A percentile compares a stretch with the other conserved stretches of the same genome.
phyloP scores from a whole-genome alignment of 2,113 vertebrate species.

The Hippolais icterina region DNA sequence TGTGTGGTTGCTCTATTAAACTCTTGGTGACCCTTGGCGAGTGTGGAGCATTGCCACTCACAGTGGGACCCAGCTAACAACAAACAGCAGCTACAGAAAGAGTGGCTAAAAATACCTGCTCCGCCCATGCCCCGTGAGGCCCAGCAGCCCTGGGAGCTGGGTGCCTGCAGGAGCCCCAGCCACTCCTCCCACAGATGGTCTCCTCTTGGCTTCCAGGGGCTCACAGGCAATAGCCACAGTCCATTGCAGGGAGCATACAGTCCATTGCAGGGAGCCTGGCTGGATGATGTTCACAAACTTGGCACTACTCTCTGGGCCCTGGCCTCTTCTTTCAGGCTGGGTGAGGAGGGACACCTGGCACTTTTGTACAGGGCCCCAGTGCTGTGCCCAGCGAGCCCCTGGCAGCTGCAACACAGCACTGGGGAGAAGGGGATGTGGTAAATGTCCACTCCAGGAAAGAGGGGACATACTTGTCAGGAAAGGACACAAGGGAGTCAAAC shows the following conservation, averaged over 20 bases:
- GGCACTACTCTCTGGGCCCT: background rate
- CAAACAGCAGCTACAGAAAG: background rate
- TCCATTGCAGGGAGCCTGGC: background rate
- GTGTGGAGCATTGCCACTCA: background rate
- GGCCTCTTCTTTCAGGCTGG: background rate
- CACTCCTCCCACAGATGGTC: background rate
- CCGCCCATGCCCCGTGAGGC: background rate
- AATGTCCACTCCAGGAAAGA: background rate
- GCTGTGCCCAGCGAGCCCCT: background rate
- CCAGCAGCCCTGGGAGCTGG: background rate
- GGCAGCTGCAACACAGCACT: background rate
- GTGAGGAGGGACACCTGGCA: rapidly evolving
- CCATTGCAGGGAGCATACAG: no score
- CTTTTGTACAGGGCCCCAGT: background rate
- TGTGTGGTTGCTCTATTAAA: constrained; percentile 57
- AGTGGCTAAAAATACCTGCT: background rate
- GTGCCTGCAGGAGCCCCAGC: background rate
- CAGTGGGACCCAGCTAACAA: constrained; percentile 24
- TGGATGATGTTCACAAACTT: background rate
- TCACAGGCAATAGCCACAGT: background rate
- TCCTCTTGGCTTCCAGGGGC: background rate
- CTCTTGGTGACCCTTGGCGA: constrained; percentile 40
- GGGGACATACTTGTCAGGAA: background rate
- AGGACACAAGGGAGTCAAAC: background rate
- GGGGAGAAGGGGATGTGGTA: background rate